Evolutionary conservation across 1,140 invertebrate species (phyloP), one percentile per base, ranked within the genome.

Genomic region (Trichonephila clavipes): DNA sequence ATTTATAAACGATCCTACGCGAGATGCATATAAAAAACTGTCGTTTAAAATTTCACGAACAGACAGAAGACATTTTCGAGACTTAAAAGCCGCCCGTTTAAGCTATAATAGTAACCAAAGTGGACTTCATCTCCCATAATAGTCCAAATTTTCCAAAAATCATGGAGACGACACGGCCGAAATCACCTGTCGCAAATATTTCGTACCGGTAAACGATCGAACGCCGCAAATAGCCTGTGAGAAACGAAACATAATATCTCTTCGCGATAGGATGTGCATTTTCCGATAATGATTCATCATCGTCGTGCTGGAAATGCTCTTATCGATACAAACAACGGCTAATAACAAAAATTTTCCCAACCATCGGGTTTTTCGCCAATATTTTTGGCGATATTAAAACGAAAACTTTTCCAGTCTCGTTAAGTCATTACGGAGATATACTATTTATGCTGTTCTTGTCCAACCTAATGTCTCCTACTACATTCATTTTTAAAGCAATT

Each of bases 271-370:
- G 90, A 92, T 81, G 40, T 61, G 62, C 28, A 66, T 89, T 92
- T 92, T 92, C 90, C 90, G 82, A 92, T 92, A 92, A 92, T 92
- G 90, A 92, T 92, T 85, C 81, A 85, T 92, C 90, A 85, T 92
- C 90, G 85, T 85, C 61, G 61, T 40, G 58, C n/a, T 44, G 88
- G n/a, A 88, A 90, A 61, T 72, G 69, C 44, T 90, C 81, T 92
- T 92, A 92, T 92, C 90, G 90, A 58, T 61, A 69, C 77, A 92
- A 92, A 92, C 90, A 92, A 51, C 34, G 64, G 18, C 58, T 51
- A 81, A 91, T 44, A 85, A 92, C n/a, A n/a, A 28, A 82, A 82
- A 61, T 90, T 88, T 82, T 69, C 34, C 69, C 51, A 24, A n/a
- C 21, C 83, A 85, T 85, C 83, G 34, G 51, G 72, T 92, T 92